phyloP scores from a whole-genome alignment of 2,113 vertebrate species.

The Corynorhinus townsendii region DNA sequence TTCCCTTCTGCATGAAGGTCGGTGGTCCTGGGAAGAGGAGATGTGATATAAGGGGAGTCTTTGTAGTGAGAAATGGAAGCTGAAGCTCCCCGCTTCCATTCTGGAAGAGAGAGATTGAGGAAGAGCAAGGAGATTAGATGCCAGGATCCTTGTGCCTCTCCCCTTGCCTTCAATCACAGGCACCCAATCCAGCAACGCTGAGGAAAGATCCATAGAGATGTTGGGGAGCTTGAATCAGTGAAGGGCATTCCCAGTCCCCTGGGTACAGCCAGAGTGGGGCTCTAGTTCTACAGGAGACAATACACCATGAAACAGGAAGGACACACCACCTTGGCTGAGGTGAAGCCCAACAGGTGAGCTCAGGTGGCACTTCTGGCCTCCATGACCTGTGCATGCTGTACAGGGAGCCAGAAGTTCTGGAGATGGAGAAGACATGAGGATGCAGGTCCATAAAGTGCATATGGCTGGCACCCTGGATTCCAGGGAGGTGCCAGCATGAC shows the following conservation, averaged over 20 bases:
- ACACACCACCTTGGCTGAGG: neutral
- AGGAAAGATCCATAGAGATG: neutral
- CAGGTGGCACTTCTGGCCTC: fast-evolving
- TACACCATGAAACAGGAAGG: fast-evolving
- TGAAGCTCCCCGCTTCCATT: neutral
- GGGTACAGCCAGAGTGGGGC: no score
- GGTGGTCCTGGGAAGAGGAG: neutral
- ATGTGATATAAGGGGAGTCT: neutral
- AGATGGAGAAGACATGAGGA: neutral
- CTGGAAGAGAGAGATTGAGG: neutral
- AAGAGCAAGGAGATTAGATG: neutral
- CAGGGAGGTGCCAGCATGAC: neutral
- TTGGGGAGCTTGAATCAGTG: neutral
- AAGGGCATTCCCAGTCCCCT: neutral
- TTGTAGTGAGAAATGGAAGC: neutral
- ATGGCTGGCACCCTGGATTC: neutral
- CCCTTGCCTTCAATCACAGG: no score
- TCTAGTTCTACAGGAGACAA: neutral
- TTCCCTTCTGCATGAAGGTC: neutral
- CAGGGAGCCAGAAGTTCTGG: neutral
- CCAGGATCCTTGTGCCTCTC: neutral
- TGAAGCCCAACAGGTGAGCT: neutral
- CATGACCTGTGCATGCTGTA: neutral
- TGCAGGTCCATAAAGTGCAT: neutral
- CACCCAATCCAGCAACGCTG: neutral